Percentiles rank a stretch among this genome's conserved stretches.
Evolutionary conservation across 2,888 invertebrate species (phyloP).

Genomic region (Nyleta sp.): DNA sequence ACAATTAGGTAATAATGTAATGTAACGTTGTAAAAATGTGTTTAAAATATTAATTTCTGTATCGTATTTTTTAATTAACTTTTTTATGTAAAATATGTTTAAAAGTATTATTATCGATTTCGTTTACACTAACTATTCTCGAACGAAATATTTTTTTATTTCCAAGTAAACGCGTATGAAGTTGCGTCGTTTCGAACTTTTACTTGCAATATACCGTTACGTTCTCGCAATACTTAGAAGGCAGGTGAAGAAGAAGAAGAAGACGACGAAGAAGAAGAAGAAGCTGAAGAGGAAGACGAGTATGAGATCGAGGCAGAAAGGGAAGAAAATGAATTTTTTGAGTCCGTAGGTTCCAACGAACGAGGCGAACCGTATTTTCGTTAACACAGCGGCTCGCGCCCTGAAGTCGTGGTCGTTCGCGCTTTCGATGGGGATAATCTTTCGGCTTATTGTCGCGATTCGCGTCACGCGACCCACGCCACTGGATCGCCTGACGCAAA

Average conservation of each 20-base stretch:
- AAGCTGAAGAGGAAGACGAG: constrained; percentile 68
- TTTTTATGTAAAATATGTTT: no score
- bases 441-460: constrained; percentile 62
- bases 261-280: constrained; percentile 54
- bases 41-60: no score
- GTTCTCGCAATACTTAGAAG: constrained; percentile 82
- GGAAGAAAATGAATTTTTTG: constrained; percentile 66
- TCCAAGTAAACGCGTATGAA: constrained; percentile 78
- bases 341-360: constrained; percentile 70
- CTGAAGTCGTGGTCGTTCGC: constrained; percentile 71
- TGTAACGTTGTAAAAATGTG: no score
- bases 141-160: constrained; percentile 83
- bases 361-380: constrained; percentile 53
- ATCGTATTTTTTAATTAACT: no score
- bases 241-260: constrained; percentile 65
- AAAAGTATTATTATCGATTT: no score
- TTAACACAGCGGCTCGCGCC: constrained; percentile 57
- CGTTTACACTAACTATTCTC: no score
- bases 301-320: constrained; percentile 70
- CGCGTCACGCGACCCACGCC: constrained; percentile 9
- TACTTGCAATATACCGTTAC: constrained; percentile 82
- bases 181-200: constrained; percentile 80
- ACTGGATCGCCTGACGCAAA: constrained; percentile 23
- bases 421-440: constrained; percentile 74
- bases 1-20: no score